Base-by-base conservation (phyloP, 2,888 invertebrate genomes). In the Caenorhabditis sinica region DNA sequence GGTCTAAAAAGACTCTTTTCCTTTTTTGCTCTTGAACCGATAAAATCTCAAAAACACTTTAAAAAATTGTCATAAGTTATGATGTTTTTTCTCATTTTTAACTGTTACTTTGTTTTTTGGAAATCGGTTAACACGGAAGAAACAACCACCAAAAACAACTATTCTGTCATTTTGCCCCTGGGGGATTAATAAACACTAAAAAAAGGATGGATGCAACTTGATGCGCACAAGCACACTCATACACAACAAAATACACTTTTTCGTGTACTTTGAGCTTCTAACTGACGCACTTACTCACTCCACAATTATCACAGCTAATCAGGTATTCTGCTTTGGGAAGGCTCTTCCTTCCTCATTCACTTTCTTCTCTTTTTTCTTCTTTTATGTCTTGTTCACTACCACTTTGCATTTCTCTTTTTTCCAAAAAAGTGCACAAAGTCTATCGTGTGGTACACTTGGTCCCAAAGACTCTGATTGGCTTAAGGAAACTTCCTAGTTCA, bases 231-330 rank as follows among this genome's bases (percentile, higher is more conserved):
- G 1, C 53, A 51, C 56, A n/a, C n/a, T n/a, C n/a, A n/a, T n/a
- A n/a, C n/a, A 79, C 71, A 63, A 79, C 71, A 72, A 80, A 80
- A 60, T 49, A 76, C 68, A 76, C 68, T 72, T 58, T 51, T 53
- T 45, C 13, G 28, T 80, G 72, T 40, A 72, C 72, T 79, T 72
- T 63, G 65, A 80, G 80, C 72, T 40, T 51, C 53, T 77, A 53
- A 33, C 65, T 71, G 65, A 80, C 63, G 65, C 71, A 71, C 56
- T 71, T 71, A 63, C 79, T 65, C 51, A 63, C 65, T 25, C 58
- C 71, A 72, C 66, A 80, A 80, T 80, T 80, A 80, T 80, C 80
- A 58, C 65, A 63, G 72, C 80, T 66, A 80, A 80, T 80, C 80
- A 80, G 72, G 65, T 80, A 80, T 80, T 80, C 80, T 80, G 80